A percentile compares a stretch with the other conserved stretches of the same genome.
Evolutionary conservation across 1,140 invertebrate species (phyloP).

Genomic region (Leptoteleia sp.): DNA sequence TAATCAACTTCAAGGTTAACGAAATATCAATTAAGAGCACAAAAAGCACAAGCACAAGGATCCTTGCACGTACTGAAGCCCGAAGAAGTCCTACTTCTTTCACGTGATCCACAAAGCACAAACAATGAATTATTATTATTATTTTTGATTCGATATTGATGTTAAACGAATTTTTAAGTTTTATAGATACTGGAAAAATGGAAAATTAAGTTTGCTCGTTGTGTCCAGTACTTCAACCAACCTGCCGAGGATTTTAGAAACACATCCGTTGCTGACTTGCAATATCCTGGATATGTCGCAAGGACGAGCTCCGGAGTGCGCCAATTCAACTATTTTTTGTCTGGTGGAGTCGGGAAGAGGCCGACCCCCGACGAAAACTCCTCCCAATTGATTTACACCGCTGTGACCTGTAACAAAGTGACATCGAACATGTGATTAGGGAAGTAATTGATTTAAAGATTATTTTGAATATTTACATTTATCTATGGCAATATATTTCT

Average conservation of each 20-base stretch:
- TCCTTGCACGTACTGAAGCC: too few relatives aligned
- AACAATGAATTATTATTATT: too few relatives aligned
- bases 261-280: constrained; percentile 97
- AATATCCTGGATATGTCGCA: constrained; percentile 99
- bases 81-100: too few relatives aligned
- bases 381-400: constrained; percentile 98
- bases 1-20: too few relatives aligned
- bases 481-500: not conserved
- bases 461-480: constrained; percentile 16
- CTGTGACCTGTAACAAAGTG: constrained; percentile 88
- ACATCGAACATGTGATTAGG: constrained; percentile 41
- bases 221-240: constrained; percentile 81
- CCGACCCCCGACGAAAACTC: constrained; percentile 98
- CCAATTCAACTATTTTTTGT: constrained; percentile 97
- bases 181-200: too few relatives aligned
- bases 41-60: too few relatives aligned
- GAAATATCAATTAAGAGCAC: too few relatives aligned
- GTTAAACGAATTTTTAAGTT: too few relatives aligned
- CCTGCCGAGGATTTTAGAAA: constrained; percentile 97
- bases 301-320: constrained; percentile 95
- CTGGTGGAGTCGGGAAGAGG: constrained; percentile 97
- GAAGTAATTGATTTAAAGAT: constrained; percentile 32
- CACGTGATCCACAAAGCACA: too few relatives aligned
- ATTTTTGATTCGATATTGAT: too few relatives aligned
- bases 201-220: too few relatives aligned